Evolutionary conservation across 2,888 invertebrate genomes (phyloP), one percentile per base, ranked within the genome.

Genomic region (Tetheella fluctuosa): DNA sequence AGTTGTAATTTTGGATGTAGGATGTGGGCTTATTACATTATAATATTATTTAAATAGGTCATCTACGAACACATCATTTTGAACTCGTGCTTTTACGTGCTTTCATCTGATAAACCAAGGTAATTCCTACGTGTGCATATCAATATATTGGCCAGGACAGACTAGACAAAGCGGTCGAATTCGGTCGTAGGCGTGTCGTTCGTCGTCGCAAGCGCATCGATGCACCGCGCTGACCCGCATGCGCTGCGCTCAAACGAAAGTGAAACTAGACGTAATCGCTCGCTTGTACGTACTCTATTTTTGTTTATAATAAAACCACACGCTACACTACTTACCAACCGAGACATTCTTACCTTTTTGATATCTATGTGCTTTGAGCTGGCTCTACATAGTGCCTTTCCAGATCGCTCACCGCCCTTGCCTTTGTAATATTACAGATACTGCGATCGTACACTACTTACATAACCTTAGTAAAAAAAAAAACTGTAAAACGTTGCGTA

Each of bases 261-360:
- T 88, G 89, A 89, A 90, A 86, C 85, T 80, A 81, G 80, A 76
- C 76, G 80, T 83, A 84, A 84, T 84, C 77, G 75, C 65, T 71
- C 68, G 75, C 69, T 75, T 77, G 75, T 82, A 82, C 76, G 75
- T 82, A 82, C 76, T 83, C 74, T 80, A 81, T 81, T 85, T 80
- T 81, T 79, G 73, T 76, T 72, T 71, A 25, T 71, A 67, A 70
- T 73, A 69, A 70, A 74, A 72, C 74, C 63, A 71, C 74, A 68
- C 57, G 64, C 68, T 70, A 68, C 62, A 70, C 63, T 64, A 37
- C 23, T 37, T 54, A 59, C 61, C 60, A 62, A 52, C 53, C 56
- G n/a, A 39, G n/a, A 39, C 6, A n/a, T 10, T n/a, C 13, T 13
- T 6, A 34, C 13, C 34, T 34, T 39, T 39, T 6, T 3, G n/a